Percentiles rank a stretch among this genome's conserved stretches.
Evolutionary conservation across 2,113 vertebrate species (phyloP).

Genomic region (Oncorhynchus nerka): DNA sequence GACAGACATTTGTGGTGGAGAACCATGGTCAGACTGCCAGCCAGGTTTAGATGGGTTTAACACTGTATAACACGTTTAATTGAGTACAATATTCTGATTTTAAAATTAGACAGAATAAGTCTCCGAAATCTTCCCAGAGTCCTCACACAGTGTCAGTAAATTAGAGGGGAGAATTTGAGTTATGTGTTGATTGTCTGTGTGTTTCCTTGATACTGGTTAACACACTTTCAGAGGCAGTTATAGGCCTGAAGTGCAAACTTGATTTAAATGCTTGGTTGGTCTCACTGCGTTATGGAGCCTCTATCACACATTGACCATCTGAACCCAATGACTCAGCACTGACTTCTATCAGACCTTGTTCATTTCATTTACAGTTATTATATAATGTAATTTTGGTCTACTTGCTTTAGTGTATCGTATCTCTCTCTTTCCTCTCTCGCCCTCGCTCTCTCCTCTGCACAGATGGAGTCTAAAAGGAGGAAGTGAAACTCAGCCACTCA

Average conservation of each 20-base stretch:
- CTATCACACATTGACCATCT: background rate
- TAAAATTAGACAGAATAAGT: background rate
- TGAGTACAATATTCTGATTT: background rate
- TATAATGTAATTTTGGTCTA: background rate
- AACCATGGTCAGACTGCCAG: background rate
- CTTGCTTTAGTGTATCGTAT: conserved; percentile 16
- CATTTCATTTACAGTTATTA: background rate
- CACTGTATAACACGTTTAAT: background rate
- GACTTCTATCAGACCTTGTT: background rate
- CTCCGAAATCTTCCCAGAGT: background rate
- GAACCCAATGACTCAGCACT: background rate
- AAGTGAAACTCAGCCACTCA: conserved; percentile 14
- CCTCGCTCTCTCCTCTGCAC: conserved; percentile 10
- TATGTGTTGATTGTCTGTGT: background rate
- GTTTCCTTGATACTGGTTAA: background rate
- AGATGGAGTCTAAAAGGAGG: conserved; percentile 18
- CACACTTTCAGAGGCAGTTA: background rate
- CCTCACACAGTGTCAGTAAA: background rate
- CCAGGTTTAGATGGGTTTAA: background rate
- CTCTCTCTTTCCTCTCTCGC: background rate
- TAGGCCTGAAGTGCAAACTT: background rate
- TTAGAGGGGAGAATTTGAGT: background rate
- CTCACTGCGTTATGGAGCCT: background rate
- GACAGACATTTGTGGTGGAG: background rate
- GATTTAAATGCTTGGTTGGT: background rate